These are phyloP conservation scores for Melanocharis versteri DNA, from an alignment of 2,113 vertebrate species.

Conservation along the genomic window DNA sequence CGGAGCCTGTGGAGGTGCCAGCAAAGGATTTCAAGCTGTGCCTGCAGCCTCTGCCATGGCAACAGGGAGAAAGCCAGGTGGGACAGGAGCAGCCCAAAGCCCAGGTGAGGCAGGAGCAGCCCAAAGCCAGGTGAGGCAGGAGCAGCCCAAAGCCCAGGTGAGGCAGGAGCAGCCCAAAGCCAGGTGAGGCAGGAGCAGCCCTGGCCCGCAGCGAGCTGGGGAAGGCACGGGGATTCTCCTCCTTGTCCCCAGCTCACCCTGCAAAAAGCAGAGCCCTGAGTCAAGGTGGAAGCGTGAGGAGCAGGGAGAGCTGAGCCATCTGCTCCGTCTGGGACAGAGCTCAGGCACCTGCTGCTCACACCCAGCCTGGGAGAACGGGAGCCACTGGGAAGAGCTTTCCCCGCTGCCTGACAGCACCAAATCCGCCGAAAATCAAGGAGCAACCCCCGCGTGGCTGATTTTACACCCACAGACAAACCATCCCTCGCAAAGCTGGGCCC, in stretches of 20 bases:
- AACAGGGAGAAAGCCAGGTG: background rate
- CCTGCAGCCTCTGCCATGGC: background rate
- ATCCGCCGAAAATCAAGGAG: fast-evolving
- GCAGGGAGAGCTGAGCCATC: background rate
- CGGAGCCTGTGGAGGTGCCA: background rate
- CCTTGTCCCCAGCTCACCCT: background rate
- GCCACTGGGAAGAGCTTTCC: background rate
- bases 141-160: background rate
- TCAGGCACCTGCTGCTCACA: background rate
- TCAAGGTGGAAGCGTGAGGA: background rate
- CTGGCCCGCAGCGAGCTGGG: too few species aligned
- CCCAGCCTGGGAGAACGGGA: background rate
- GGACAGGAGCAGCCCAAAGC: background rate
- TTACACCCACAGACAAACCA: background rate
- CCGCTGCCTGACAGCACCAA: background rate
- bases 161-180: background rate
- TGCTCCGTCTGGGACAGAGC: background rate
- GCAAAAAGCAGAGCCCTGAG: background rate
- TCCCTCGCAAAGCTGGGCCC: background rate
- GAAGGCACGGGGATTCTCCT: background rate
- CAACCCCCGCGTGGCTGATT: fast-evolving
- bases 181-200: background rate
- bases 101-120: background rate
- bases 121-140: background rate
- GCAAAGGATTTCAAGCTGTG: background rate